Base-by-base conservation (phyloP, 2,113 vertebrate species). In the Epinephelus cyanopodus region DNA sequence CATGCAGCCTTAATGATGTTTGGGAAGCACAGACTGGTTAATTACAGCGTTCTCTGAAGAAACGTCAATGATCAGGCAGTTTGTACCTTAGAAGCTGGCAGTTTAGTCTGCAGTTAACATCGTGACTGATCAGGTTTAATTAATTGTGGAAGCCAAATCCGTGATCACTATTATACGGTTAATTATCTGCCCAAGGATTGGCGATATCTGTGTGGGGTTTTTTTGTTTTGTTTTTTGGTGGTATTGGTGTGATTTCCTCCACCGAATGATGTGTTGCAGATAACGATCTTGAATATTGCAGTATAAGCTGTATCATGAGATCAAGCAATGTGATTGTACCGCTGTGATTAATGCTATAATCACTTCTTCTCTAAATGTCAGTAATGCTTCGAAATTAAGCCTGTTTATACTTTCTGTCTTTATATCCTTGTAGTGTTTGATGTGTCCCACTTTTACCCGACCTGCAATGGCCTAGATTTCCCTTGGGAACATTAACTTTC, bases 1-100 rank as follows among this genome's bases (percentile, higher is more conserved):
- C 19, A 9, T 54, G 47, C 33, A 37, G 61, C 73, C 21, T n/a
- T 64, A 39, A 58, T 82, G n/a, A 64, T 66, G 62, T 78, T 73
- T 63, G 29, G 53, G 14, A 74, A 39, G 56, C 37, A 48, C 18
- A 18, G 29, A 39, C 53, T 29, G 54, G 45, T 60, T 66, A 48
- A 27, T 67, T 19, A 18, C 56, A 42, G 14, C 7, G 1, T 29
- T 56, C 15, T 60, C 45, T 42, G 5, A 64, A 48, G 27, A 60
- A 63, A 57, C 7, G 12, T 42, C 53, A 67, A 13, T 21, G 7
- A 70, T 50, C 74, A 42, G 52, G 1, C 27, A 1, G 17, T 17
- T 67, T 67, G 42, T 37, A 25, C 6, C n/a, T 48, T 13, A 21
- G 29, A 3, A 52, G 58, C 13, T 42, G 50, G 10, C 21, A 45